Evolutionary conservation across 2,113 vertebrate genomes (phyloP).

Genomic region (Alligator sinensis): DNA sequence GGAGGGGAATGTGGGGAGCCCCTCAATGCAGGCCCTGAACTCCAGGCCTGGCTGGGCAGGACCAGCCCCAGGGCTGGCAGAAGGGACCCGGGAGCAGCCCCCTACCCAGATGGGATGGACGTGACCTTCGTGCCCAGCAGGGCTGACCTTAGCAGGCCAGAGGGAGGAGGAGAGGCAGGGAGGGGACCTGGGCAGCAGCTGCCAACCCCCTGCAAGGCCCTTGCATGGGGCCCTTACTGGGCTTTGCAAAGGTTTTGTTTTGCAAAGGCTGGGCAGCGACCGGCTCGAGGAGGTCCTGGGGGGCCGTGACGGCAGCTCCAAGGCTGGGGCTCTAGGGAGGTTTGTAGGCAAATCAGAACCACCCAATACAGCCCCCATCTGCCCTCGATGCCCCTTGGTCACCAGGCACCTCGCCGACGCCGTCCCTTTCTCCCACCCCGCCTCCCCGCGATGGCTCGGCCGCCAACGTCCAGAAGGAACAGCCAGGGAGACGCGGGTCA

Average conservation of each 20-base stretch:
- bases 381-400: no score
- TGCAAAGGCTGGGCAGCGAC: not conserved
- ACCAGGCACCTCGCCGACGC: not conserved
- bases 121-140: no score
- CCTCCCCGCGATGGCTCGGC: fast-evolving
- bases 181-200: not conserved
- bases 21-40: not conserved
- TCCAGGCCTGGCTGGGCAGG: not conserved
- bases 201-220: not conserved
- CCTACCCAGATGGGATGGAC: not conserved
- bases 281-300: not conserved
- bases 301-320: no score
- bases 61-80: not conserved
- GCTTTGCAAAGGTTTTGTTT: not conserved
- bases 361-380: no score
- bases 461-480: fast-evolving
- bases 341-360: not conserved
- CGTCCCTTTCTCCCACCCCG: not conserved
- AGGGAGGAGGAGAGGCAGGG: not conserved
- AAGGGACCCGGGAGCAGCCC: not conserved
- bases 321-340: not conserved
- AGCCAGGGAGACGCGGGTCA: not conserved
- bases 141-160: not conserved
- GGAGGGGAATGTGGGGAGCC: no score
- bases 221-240: not conserved